These are phyloP conservation scores for Enteromius thamalakanensis DNA, from an alignment of 2,797 vertebrate species.

Conservation along the genomic window DNA sequence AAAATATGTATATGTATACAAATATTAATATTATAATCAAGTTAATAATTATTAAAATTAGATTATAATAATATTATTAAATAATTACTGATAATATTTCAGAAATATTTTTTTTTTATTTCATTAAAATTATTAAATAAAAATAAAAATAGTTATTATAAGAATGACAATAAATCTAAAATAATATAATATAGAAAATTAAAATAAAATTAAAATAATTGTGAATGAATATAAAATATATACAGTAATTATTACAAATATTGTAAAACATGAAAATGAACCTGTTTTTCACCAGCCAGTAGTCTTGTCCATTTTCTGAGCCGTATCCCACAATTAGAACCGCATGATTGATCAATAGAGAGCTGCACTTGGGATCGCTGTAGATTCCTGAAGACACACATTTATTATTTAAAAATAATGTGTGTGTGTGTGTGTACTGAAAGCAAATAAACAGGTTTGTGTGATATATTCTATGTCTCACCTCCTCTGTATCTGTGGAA, in stretches of 20 bases:
- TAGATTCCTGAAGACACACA: slow-evolving; percentile 69
- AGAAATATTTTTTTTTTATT: not conserved
- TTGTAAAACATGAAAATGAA: not conserved
- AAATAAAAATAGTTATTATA: not conserved
- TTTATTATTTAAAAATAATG: not conserved
- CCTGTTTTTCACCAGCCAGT: slow-evolving; percentile 80
- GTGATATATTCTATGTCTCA: slow-evolving; percentile 53
- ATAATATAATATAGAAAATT: not conserved
- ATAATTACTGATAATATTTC: not conserved
- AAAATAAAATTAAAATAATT: not conserved
- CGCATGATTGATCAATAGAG: slow-evolving; percentile 67
- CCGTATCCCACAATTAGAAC: slow-evolving; percentile 77
- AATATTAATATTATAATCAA: not conserved
- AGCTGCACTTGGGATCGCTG: slow-evolving; percentile 64
- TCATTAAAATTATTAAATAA: not conserved
- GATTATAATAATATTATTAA: not conserved
- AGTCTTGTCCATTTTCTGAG: slow-evolving; percentile 69
- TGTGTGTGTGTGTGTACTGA: not conserved
- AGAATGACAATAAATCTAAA: not conserved
- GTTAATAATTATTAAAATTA: not conserved
- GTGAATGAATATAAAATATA: not conserved
- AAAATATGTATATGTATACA: not conserved
- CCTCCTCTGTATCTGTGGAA: slow-evolving; percentile 79
- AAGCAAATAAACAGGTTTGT: not conserved
- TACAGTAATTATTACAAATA: not conserved